Evolutionary conservation across 2,888 invertebrate genomes (phyloP).

Genomic region (Cerastis leucographa): DNA sequence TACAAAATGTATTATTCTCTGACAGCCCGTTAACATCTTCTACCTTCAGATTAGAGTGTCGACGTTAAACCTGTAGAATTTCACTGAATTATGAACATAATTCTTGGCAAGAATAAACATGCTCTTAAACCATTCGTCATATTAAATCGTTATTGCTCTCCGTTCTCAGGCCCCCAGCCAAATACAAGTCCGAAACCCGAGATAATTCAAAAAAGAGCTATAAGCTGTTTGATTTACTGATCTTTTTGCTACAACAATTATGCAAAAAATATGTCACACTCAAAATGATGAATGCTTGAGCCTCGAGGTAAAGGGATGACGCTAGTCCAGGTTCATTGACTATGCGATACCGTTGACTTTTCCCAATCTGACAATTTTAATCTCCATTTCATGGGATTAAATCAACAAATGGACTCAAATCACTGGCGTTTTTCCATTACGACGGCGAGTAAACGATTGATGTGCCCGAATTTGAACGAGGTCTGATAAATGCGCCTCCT

Average conservation of each 20-base stretch:
- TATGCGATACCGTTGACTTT: constrained; percentile 58
- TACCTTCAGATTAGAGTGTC: background rate
- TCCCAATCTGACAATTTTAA: constrained; percentile 69
- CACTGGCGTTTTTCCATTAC: constrained; percentile 68
- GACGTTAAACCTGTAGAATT: constrained; percentile 27
- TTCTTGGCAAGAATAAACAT: constrained; percentile 19
- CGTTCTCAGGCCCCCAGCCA: constrained; percentile 28
- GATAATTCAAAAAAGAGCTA: constrained; percentile 27
- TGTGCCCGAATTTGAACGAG: constrained; percentile 74
- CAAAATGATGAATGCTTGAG: constrained; percentile 56
- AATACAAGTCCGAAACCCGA: constrained; percentile 18
- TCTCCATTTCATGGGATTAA: constrained; percentile 67
- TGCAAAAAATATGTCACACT: constrained; percentile 30
- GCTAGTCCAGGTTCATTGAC: constrained; percentile 40
- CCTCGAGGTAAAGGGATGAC: constrained; percentile 24
- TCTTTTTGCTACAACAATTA: constrained; percentile 15
- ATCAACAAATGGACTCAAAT: constrained; percentile 67
- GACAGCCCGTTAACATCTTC: background rate
- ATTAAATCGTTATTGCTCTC: constrained; percentile 39
- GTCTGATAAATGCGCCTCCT: constrained; percentile 72
- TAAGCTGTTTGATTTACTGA: constrained; percentile 26
- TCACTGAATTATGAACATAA: background rate
- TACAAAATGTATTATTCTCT: background rate
- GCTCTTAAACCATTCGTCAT: constrained; percentile 26
- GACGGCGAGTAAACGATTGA: constrained; percentile 69